phyloP scores from a whole-genome alignment of 1,140 invertebrate genomes.

The Leptonema lineaticorne region DNA sequence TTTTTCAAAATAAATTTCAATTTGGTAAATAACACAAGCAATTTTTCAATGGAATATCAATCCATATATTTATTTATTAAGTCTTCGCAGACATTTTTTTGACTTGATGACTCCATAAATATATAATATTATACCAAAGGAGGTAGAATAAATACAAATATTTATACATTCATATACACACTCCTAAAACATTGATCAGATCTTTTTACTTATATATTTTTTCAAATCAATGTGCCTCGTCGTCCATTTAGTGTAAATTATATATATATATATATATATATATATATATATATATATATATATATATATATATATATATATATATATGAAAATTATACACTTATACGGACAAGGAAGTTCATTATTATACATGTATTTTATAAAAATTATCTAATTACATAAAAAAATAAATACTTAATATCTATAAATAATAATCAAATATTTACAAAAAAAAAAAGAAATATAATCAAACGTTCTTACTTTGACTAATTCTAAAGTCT shows the following conservation, averaged over 20 bases:
- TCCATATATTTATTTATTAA: not conserved
- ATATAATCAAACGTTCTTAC: too few species aligned
- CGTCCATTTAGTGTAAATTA: constrained; percentile 26
- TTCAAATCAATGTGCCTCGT: constrained; percentile 28
- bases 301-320: too few species aligned
- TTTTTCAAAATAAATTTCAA: not conserved
- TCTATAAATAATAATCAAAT: constrained; percentile 24
- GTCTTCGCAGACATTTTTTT: constrained; percentile 8
- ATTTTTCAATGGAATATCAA: not conserved
- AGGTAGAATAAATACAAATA: not conserved
- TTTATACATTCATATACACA: not conserved
- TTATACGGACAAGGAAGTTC: constrained; percentile 36
- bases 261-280: too few species aligned
- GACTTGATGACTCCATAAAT: constrained; percentile 8
- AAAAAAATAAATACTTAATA: constrained; percentile 39
- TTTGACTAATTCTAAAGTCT: constrained; percentile 11
- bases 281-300: too few species aligned
- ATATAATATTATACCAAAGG: not conserved
- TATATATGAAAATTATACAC: not conserved
- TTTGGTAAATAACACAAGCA: not conserved
- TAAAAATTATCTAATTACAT: constrained; percentile 21
- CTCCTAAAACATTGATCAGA: not conserved
- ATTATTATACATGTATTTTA: constrained; percentile 25
- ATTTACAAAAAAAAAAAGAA: constrained; percentile 30
- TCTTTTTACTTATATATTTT: too few species aligned